phyloP scores from a whole-genome alignment of 2,797 vertebrate species.

The Typhlichthys eigenmanni region DNA sequence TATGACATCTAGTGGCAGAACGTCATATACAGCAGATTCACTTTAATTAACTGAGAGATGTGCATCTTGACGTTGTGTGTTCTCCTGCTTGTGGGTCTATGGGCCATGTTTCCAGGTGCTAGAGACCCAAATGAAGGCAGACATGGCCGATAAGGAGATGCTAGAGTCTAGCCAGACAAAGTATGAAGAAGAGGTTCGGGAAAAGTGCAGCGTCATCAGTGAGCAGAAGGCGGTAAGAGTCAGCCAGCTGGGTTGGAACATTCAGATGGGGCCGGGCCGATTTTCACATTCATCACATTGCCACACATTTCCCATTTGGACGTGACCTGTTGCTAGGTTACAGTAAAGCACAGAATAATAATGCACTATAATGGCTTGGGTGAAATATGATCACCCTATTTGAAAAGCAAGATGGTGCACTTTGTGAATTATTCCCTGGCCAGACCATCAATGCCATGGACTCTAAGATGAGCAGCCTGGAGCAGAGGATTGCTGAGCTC shows the following conservation, averaged over 20 bases:
- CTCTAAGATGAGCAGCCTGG: conserved; percentile 95
- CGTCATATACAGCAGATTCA: too few species aligned
- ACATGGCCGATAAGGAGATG: conserved; percentile 92
- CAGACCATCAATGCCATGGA: conserved; percentile 99
- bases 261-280: conserved; percentile 28
- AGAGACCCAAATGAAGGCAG: conserved; percentile 96
- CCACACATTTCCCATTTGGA: conserved; percentile 55
- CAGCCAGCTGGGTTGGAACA: conserved; percentile 42
- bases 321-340: conserved; percentile 19
- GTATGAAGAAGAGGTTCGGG: conserved; percentile 91
- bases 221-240: conserved; percentile 95
- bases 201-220: conserved; percentile 92
- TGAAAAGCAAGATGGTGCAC: background rate
- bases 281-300: conserved; percentile 61
- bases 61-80: conserved; percentile 30
- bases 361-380: background rate
- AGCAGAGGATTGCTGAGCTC: conserved; percentile 95
- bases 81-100: conserved; percentile 59
- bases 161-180: conserved; percentile 91
- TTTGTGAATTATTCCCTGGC: conserved; percentile 15
- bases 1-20: too few species aligned
- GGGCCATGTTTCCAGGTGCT: conserved; percentile 81
- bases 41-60: background rate
- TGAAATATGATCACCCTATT: conserved; percentile 9
- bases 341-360: conserved; percentile 19